These are phyloP conservation scores for Aphidius gifuensis DNA, from an alignment of 1,140 invertebrate species.

Conservation along the genomic window DNA sequence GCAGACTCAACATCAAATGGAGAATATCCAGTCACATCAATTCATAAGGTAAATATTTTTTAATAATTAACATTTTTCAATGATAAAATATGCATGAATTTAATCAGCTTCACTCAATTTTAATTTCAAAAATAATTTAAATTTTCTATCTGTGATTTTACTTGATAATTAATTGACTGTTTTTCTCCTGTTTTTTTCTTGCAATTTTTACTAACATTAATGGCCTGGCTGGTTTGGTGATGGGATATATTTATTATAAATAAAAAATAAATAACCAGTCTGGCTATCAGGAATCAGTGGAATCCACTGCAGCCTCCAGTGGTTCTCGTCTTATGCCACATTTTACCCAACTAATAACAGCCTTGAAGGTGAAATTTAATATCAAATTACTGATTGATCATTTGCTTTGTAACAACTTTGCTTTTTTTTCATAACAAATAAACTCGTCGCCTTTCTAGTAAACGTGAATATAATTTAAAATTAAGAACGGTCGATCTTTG, in stretches of 20 bases:
- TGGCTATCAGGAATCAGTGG: conserved; percentile 46
- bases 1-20: conserved; percentile 41
- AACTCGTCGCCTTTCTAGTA: too few species aligned
- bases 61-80: conserved; percentile 2
- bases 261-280: conserved; percentile 36
- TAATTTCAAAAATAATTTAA: not conserved
- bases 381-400: conserved; percentile 2
- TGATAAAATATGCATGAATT: not conserved
- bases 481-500: too few species aligned
- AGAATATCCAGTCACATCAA: conserved; percentile 47
- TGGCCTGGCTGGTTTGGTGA: conserved; percentile 1
- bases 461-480: too few species aligned
- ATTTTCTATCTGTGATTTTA: not conserved
- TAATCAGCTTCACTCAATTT: not conserved
- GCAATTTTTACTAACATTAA: conserved; percentile 5
- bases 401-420: conserved; percentile 15
- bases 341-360: conserved; percentile 66
- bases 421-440: not conserved
- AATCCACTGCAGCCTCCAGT: conserved; percentile 59
- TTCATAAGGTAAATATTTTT: conserved; percentile 44
- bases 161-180: not conserved
- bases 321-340: conserved; percentile 65
- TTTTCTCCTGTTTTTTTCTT: conserved; percentile 4
- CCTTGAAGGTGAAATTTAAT: conserved; percentile 65
- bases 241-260: too few species aligned